Percentiles rank a stretch among this genome's conserved stretches.
These are phyloP conservation scores for Malacoctenus gilli DNA, from an alignment of 2,797 vertebrate genomes.

Conservation along the genomic window DNA sequence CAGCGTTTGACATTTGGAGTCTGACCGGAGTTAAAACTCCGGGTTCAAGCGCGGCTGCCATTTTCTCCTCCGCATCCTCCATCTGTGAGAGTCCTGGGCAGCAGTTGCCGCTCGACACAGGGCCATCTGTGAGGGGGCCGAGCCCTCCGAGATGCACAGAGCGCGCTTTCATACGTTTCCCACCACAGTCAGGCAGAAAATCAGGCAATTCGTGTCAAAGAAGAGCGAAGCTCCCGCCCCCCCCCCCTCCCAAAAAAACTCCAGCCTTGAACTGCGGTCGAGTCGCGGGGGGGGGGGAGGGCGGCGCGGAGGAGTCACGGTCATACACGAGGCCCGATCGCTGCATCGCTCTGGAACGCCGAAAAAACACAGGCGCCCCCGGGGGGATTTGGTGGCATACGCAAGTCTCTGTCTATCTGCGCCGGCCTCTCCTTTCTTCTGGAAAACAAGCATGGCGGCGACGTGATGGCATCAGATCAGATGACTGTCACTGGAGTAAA, in stretches of 20 bases:
- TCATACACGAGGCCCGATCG: constrained; percentile 49
- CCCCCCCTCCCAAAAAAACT: no score
- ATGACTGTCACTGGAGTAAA: constrained; percentile 64
- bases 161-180: constrained; percentile 64
- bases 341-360: constrained; percentile 60
- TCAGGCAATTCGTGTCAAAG: constrained; percentile 67
- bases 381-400: constrained; percentile 61
- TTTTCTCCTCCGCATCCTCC: constrained; percentile 49
- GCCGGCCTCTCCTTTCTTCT: constrained; percentile 41
- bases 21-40: constrained; percentile 11
- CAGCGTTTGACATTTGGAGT: constrained; percentile 27
- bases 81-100: constrained; percentile 50
- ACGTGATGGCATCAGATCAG: constrained; percentile 70
- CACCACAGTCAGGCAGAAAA: constrained; percentile 68
- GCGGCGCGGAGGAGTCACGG: constrained; percentile 54
- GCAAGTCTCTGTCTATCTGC: constrained; percentile 50
- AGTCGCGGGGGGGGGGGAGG: constrained; percentile 18
- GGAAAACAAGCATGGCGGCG: constrained; percentile 59
- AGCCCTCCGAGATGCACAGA: constrained; percentile 61
- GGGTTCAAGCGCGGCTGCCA: constrained; percentile 27
- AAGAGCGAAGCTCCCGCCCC: constrained; percentile 51
- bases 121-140: constrained; percentile 60
- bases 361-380: constrained; percentile 55
- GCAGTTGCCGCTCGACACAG: constrained; percentile 50
- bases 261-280: constrained; percentile 59